Percentiles rank a stretch among this genome's conserved stretches.
Conservation (phyloP, 2,113 vertebrate genomes). For the Sylvietta virens region DNA sequence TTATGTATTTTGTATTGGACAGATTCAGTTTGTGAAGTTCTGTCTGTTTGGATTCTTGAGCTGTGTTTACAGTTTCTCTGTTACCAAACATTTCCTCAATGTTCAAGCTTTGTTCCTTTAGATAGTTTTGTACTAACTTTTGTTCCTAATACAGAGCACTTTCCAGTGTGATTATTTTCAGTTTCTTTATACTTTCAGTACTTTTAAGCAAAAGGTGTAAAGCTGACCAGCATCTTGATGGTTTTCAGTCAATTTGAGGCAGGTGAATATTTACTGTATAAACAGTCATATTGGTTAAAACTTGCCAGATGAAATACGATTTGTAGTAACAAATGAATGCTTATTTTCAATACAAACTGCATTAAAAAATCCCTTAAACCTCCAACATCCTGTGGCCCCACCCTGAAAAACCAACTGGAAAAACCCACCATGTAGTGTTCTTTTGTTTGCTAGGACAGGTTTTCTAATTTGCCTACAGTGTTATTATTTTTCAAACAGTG, state of each 20-base stretch:
- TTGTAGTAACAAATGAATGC: not conserved
- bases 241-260: not conserved
- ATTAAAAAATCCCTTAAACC: not conserved
- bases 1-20: not conserved
- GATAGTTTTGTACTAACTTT: not conserved
- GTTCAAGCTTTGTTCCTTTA: not conserved
- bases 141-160: not conserved
- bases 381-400: not conserved
- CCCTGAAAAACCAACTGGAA: not conserved
- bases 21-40: not conserved
- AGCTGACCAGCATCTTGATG: not conserved
- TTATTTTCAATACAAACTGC: not conserved
- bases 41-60: not conserved
- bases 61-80: not conserved
- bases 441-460: not conserved
- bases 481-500: not conserved
- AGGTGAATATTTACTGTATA: not conserved
- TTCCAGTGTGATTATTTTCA: not conserved
- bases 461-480: not conserved
- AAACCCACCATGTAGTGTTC: not conserved
- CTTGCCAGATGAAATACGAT: not conserved
- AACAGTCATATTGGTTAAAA: not conserved
- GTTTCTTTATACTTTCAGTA: not conserved
- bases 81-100: not conserved
- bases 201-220: not conserved